Percentiles rank a stretch among this genome's conserved stretches.
phyloP scores from a whole-genome alignment of 2,797 vertebrate genomes.

The Macroramphosus scolopax region DNA sequence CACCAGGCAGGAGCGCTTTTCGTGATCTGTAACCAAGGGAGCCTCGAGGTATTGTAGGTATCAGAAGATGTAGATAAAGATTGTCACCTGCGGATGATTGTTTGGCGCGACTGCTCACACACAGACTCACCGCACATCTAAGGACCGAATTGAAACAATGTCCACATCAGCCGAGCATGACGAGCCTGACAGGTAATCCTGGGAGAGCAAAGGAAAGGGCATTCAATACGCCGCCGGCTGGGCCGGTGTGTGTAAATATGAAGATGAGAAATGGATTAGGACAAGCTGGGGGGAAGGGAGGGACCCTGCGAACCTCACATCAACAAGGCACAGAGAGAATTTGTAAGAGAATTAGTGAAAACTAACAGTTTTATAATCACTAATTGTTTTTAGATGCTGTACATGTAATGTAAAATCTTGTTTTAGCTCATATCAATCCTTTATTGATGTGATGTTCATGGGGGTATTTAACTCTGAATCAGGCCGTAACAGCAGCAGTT shows the following conservation, averaged over 20 bases:
- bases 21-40: slow-evolving; percentile 25
- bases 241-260: slow-evolving; percentile 57
- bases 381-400: no score
- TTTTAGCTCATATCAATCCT: no score
- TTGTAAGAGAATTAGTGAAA: background rate
- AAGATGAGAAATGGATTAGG: slow-evolving; percentile 60
- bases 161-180: slow-evolving; percentile 56
- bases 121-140: slow-evolving; percentile 4
- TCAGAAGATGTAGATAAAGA: slow-evolving; percentile 51
- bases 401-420: no score
- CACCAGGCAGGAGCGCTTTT: no score
- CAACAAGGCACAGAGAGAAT: background rate
- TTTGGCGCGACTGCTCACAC: slow-evolving; percentile 3
- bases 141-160: slow-evolving; percentile 54
- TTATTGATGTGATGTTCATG: no score
- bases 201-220: slow-evolving; percentile 63
- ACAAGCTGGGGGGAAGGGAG: slow-evolving; percentile 11
- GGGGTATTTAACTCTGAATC: no score
- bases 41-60: slow-evolving; percentile 20
- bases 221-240: slow-evolving; percentile 45
- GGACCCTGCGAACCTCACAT: slow-evolving; percentile 11
- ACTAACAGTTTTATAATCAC: no score
- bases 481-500: no score
- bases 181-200: slow-evolving; percentile 62
- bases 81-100: slow-evolving; percentile 43